These are phyloP conservation scores for Scylla paramamosain DNA, from an alignment of 1,140 invertebrate genomes.

Conservation along the genomic window DNA sequence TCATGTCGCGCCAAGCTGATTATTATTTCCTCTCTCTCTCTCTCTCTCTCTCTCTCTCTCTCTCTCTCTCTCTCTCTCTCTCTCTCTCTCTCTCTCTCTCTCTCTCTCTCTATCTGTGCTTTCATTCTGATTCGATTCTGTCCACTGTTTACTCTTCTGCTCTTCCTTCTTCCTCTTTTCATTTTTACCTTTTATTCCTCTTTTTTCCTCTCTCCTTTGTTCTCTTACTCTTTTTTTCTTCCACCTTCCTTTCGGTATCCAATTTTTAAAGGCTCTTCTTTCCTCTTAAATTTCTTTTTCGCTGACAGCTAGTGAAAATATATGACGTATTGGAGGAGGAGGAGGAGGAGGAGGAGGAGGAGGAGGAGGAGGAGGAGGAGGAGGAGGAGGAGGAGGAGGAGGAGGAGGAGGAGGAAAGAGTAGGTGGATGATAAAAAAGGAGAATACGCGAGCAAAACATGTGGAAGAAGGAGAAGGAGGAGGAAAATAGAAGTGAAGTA, in stretches of 20 bases:
- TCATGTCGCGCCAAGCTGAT: too few relatives aligned
- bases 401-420: not conserved
- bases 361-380: not conserved
- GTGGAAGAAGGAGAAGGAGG: not conserved
- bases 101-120: too few relatives aligned
- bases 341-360: conserved; percentile 13
- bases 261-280: too few relatives aligned
- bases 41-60: not conserved
- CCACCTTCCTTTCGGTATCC: not conserved
- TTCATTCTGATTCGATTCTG: too few relatives aligned
- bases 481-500: not conserved
- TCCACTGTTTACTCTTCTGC: too few relatives aligned
- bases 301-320: not conserved
- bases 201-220: not conserved
- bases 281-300: too few relatives aligned
- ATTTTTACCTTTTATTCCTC: not conserved
- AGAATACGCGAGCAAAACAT: not conserved
- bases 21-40: too few relatives aligned
- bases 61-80: too few relatives aligned
- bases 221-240: not conserved
- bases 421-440: not conserved
- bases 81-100: too few relatives aligned
- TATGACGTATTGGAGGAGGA: not conserved
- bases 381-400: not conserved
- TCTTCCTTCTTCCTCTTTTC: not conserved